Evolutionary conservation across 2,888 invertebrate genomes (phyloP).

Genomic region (Dryococelus australis): DNA sequence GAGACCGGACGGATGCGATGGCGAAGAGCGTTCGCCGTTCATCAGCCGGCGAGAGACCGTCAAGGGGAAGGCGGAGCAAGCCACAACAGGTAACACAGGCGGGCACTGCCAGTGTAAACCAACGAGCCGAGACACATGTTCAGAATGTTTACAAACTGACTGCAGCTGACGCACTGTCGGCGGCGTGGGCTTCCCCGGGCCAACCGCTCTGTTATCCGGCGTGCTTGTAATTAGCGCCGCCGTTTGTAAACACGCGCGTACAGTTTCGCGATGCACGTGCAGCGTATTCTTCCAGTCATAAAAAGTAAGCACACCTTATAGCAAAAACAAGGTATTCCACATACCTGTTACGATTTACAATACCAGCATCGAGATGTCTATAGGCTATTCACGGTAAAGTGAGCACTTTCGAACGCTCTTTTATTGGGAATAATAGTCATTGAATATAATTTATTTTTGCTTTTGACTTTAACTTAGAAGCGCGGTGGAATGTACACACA

Average conservation of each 20-base stretch:
- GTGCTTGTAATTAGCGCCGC: not conserved
- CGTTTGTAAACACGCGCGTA: not conserved
- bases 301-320: not conserved
- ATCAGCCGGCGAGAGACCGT: no score
- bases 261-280: not conserved
- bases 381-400: no score
- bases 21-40: no score
- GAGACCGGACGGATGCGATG: no score
- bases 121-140: not conserved
- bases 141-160: not conserved
- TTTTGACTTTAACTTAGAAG: no score
- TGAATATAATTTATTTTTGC: no score
- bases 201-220: not conserved
- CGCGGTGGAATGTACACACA: no score
- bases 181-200: not conserved
- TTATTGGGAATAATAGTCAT: no score
- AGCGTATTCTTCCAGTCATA: not conserved
- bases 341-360: no score
- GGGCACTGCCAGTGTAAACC: not conserved
- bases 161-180: constrained; percentile 1
- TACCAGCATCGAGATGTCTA: no score
- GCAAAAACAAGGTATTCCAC: no score
- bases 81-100: not conserved
- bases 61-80: not conserved
- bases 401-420: no score